Base-by-base conservation (phyloP, 2,113 vertebrate species). In the Camelus dromedarius region DNA sequence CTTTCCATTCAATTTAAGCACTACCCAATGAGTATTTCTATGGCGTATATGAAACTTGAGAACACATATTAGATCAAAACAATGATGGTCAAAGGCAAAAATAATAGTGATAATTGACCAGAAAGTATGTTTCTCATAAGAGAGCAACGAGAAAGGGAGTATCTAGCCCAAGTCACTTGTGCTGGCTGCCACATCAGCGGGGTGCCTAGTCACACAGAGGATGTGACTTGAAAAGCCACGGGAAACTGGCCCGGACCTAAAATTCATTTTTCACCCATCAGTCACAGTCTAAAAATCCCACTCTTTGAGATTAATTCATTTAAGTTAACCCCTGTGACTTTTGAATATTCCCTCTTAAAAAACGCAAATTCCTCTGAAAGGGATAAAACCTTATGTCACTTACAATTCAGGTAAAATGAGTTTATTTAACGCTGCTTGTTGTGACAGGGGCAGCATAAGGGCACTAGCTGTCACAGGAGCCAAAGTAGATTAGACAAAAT, bases 371-470 rank as follows among this genome's bases (percentile, higher is more conserved):
- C 90, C 35, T 89, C 42, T 58, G 35, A 20, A 83, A 64, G 12
- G 6, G 8, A 79, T 58, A 76, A 93, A 94, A 42, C 10, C 80
- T 64, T 56, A 30, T 18, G 13, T 60, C 62, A 89, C 62, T 81
- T 67, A 42, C 10, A 91, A 50, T 89, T 91, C 20, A 82, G 67
- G 13, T 24, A 81, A 96, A 96, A 75, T 62, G 30, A 92, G 35
- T 90, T 96, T 35, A 64, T 85, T 82, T 82, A 76, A 64, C 8
- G 93, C 22, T 69, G 26, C 14, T 80, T 22, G 0, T 58, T 19
- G 26, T 30, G 67, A 89, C 56, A 69, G 7, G 54, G 62, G n/a
- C 81, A 73, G 54, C 54, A 28, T 62, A 9, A 69, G 52, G 66
- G 67, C 66, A 88, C 30, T 1, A 26, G 81, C 62, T 87, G 35